Conservation (phyloP, 2,113 vertebrate species). For the Apistogramma diplotaenia region DNA sequence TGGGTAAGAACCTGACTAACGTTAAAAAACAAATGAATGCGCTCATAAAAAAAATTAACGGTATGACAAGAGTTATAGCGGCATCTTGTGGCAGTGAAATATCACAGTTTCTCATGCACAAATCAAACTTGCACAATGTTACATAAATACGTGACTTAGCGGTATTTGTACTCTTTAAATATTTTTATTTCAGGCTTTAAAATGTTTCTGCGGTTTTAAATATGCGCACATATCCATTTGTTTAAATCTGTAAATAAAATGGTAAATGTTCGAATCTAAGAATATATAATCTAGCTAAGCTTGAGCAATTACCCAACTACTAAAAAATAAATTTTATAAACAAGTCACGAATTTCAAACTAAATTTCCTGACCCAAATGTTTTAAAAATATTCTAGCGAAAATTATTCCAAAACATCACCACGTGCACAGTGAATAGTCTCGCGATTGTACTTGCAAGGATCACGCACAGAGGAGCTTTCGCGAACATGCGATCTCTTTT, state of each 20-base stretch:
- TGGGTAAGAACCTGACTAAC: not conserved
- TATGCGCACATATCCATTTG: not conserved
- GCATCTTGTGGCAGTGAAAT: not conserved
- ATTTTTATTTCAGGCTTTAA: not conserved
- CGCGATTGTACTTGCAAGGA: too few relatives aligned
- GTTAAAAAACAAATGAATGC: too few relatives aligned
- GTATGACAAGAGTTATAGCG: not conserved
- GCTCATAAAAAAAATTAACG: not conserved
- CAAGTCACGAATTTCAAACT: too few relatives aligned
- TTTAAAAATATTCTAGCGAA: not conserved
- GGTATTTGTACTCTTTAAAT: not conserved
- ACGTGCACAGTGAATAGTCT: not conserved
- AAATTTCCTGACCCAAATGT: not conserved
- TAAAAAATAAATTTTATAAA: too few relatives aligned
- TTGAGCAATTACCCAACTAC: too few relatives aligned
- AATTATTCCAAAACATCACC: not conserved
- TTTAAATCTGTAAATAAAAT: not conserved
- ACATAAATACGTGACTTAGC: not conserved
- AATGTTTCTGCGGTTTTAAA: not conserved
- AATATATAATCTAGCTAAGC: not conserved
- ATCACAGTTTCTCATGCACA: not conserved
- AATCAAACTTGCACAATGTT: not conserved
- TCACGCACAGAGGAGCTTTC: not conserved
- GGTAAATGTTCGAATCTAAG: not conserved
- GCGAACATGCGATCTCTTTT: constrained; percentile 17